Base-by-base conservation (phyloP, 1,140 invertebrate species). In the Harpegnathos saltator region DNA sequence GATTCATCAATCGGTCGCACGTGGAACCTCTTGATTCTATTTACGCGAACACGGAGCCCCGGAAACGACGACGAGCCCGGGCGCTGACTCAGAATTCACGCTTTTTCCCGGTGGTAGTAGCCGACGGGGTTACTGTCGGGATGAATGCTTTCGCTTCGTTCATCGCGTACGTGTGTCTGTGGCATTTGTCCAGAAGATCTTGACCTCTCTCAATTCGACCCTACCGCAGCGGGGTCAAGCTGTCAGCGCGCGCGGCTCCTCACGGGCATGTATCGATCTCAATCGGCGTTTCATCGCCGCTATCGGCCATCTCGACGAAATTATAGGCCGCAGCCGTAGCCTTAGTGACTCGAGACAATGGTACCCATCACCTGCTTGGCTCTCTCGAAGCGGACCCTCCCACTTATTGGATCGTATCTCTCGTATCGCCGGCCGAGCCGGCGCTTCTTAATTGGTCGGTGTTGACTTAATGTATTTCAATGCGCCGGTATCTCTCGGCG, bases 301-400 rank as follows among this genome's bases (percentile, higher is more conserved):
- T 90, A 91, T 91, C 90, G 58, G 26, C 14, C 58, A 90, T 89
- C 89, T 85, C 78, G 83, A 82, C 82, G 71, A 90, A 89, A 88
- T 90, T 91, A 90, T 87, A 91, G 84, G 74, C 89, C 86, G 85
- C 82, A 73, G 78, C 61, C 52, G 82, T 52, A 69, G 84, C 61
- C 72, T 33, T 73, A 89, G 66, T 91, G 89, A 91, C 87, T 91
- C 85, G 85, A 89, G 84, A 91, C 90, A 91, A 91, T 91, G 69
- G 88, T 75, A 65, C 72, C 81, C 84, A 83, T 86, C 89, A 86
- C 87, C 89, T 90, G 87, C 82, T 85, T 63, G 22, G n/a, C 33
- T 80, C 75, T 75, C 50, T 59, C 26, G 61, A 78, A 44, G 58
- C n/a, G 66, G 29, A 74, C 54, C 81, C 78, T 83, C 74, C 84